Percentiles rank a stretch among this genome's conserved stretches.
phyloP scores from a whole-genome alignment of 2,113 vertebrate species.

The Cyanistes caeruleus region DNA sequence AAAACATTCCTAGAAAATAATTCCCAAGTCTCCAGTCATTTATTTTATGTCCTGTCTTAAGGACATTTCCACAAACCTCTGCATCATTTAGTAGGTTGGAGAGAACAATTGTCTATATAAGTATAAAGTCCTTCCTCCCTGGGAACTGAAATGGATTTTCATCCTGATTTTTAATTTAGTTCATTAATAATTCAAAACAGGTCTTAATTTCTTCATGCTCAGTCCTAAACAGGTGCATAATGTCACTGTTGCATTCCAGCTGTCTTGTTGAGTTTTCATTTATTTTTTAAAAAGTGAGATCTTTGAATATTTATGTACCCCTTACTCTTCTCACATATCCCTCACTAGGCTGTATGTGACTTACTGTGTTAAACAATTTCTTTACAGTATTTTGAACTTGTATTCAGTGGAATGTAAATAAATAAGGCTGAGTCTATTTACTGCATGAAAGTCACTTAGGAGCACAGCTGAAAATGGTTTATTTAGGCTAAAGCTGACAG shows the following conservation, averaged over 20 bases:
- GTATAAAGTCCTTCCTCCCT: neutral
- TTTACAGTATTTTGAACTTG: neutral
- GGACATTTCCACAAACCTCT: neutral
- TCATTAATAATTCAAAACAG: slow-evolving; percentile 29
- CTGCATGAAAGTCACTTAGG: neutral
- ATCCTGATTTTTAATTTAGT: neutral
- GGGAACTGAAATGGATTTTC: neutral
- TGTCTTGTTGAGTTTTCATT: neutral
- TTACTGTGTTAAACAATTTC: neutral
- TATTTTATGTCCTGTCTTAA: neutral
- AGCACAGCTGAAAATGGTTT: neutral
- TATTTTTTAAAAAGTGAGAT: neutral
- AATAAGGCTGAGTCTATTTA: neutral
- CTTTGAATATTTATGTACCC: neutral
- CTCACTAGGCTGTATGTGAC: neutral
- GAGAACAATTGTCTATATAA: neutral
- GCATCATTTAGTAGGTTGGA: neutral
- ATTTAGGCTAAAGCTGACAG: neutral
- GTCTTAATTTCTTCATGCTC: neutral
- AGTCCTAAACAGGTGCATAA: neutral
- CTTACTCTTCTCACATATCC: neutral
- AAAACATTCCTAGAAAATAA: neutral
- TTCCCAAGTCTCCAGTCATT: neutral
- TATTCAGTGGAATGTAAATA: neutral
- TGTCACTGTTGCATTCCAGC: neutral